These are phyloP conservation scores for Andrena dorsata DNA, from an alignment of 2,888 invertebrate genomes.

Conservation along the genomic window DNA sequence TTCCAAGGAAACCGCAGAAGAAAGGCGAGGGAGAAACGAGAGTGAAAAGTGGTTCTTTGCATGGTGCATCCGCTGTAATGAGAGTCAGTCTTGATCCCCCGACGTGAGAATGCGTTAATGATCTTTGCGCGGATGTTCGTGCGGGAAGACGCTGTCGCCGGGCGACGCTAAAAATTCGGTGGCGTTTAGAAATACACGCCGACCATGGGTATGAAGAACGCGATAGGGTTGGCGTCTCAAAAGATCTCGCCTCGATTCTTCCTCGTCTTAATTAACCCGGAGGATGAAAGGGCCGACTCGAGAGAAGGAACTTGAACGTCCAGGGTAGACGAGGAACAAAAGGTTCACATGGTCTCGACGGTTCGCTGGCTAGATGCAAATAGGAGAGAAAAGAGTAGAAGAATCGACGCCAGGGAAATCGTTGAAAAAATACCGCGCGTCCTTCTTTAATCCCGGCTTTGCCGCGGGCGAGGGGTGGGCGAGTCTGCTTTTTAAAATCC, in stretches of 20 bases:
- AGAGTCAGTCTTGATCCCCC: conserved; percentile 61
- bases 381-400: conserved; percentile 15
- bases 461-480: background rate
- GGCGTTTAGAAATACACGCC: conserved; percentile 23
- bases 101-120: conserved; percentile 58
- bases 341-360: background rate
- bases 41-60: conserved; percentile 69
- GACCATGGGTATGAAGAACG: background rate
- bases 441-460: conserved; percentile 54
- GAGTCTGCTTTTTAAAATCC: conserved; percentile 47
- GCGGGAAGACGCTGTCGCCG: background rate
- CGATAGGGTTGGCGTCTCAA: background rate
- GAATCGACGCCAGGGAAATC: conserved; percentile 46
- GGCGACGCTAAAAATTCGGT: background rate
- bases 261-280: conserved; percentile 25
- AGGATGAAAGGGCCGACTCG: background rate
- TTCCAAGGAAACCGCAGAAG: conserved; percentile 27
- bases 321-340: background rate
- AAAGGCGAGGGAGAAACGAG: conserved; percentile 26
- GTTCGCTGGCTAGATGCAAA: background rate
- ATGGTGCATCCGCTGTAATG: conserved; percentile 57
- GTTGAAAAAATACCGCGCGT: conserved; percentile 52
- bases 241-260: conserved; percentile 15
- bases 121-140: conserved; percentile 29
- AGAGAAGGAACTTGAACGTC: conserved; percentile 12